Evolutionary conservation across 92 coral and sea anemone species (phyloP), one percentile per base, ranked within the genome.

Genomic region (Porites rus): DNA sequence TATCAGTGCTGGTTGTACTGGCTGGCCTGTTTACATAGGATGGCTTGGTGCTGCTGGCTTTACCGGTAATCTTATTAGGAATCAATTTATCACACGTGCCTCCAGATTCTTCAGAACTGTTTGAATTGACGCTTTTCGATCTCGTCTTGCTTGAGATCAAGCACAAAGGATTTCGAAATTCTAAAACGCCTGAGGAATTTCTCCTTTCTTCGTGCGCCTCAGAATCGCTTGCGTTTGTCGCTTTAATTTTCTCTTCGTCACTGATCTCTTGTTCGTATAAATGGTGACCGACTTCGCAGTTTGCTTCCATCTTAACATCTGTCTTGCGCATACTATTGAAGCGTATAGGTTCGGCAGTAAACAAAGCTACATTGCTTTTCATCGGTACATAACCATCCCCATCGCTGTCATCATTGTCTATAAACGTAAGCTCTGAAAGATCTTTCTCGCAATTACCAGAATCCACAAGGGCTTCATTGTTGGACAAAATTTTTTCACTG

Each of bases 301-400:
- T 74, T 72, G 87, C 16, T 61, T 22, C 53, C 80, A 83, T 38
- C 46, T 38, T 13, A 50, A 62, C 80, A 83, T 83, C 87, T 83
- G 80, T 51, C 53, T 83, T 67, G 64, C 22, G 69, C 38, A 20
- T 52, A 51, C 65, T 63, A 20, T 46, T 79, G 50, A 73, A 20
- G 16, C 51, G 64, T 3, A 10, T 25, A 20, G 79, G 50, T 60
- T 72, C 87, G 17, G 52, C 71, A 9, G 62, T 74, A 46, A 83
- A 72, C 80, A 83, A 83, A 51, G 28, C 80, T 51, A 83, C 74
- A 63, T 74, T 83, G 80, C 80, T 75, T 72, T 89, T 92, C 95
- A 92, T 92, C 31, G 90, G 93, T 54, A 92, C 88, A 69, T 92
- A 92, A 17, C 78, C 94, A 9, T 71, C 93, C 6, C 69, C 77